Percentiles rank a stretch among this genome's conserved stretches.
Evolutionary conservation across 2,888 invertebrate genomes (phyloP).

Genomic region (Galerucella calmariensis): DNA sequence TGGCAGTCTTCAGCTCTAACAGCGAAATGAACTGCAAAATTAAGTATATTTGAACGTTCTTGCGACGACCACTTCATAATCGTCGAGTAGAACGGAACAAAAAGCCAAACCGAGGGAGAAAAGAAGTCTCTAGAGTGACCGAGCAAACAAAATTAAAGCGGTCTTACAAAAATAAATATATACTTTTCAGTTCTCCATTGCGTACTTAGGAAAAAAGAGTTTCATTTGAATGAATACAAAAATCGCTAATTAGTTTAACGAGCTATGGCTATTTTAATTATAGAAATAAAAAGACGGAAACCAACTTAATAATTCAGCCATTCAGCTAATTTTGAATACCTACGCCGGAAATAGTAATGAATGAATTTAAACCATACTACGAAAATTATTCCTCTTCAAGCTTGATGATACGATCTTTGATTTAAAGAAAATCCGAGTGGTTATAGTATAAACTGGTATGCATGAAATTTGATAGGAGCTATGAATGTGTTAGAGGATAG

Average conservation of each 20-base stretch:
- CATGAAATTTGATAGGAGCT: too few species aligned
- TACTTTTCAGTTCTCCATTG: conserved; percentile 33
- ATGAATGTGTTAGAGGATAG: too few species aligned
- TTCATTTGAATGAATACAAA: conserved; percentile 49
- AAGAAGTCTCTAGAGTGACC: conserved; percentile 24
- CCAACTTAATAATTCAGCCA: not conserved
- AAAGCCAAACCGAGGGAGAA: conserved; percentile 31
- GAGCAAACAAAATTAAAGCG: conserved; percentile 50
- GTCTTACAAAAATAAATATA: conserved; percentile 52
- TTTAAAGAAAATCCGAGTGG: too few species aligned
- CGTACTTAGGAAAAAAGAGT: conserved; percentile 36
- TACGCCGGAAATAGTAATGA: conserved; percentile 9
- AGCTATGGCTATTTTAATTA: conserved; percentile 55
- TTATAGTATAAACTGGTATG: too few species aligned
- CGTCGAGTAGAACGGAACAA: conserved; percentile 51
- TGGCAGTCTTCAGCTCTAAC: not conserved
- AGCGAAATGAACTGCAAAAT: conserved; percentile 45
- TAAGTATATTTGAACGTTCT: conserved; percentile 54
- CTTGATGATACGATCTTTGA: too few species aligned
- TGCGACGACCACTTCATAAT: conserved; percentile 55
- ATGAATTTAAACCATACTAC: not conserved
- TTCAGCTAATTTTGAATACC: conserved; percentile 7
- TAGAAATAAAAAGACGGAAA: conserved; percentile 34
- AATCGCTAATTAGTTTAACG: conserved; percentile 57
- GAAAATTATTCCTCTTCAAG: too few species aligned